A percentile compares a stretch with the other conserved stretches of the same genome.
phyloP scores from a whole-genome alignment of 2,113 vertebrate species.

The Rostratula benghalensis region DNA sequence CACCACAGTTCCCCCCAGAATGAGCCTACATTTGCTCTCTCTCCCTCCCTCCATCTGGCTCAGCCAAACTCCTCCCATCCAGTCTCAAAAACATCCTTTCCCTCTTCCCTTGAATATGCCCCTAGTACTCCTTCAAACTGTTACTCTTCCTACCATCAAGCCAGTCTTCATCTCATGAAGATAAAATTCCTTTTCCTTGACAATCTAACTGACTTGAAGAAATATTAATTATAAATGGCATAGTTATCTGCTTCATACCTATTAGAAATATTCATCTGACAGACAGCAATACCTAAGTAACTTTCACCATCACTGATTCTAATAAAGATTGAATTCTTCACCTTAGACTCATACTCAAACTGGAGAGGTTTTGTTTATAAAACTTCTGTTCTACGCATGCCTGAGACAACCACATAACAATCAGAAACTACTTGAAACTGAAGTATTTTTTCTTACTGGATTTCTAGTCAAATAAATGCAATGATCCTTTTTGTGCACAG shows the following conservation, averaged over 20 bases:
- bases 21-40: background rate
- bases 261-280: background rate
- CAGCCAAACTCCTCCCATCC: background rate
- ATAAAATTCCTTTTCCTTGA: background rate
- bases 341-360: background rate
- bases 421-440: background rate
- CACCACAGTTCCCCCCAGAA: accelerated
- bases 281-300: background rate
- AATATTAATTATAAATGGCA: background rate
- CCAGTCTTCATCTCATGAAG: background rate
- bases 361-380: background rate
- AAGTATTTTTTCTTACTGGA: background rate
- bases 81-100: background rate
- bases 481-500: background rate
- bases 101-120: background rate
- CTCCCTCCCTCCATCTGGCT: background rate
- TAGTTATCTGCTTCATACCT: background rate
- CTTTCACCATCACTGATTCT: background rate
- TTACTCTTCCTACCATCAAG: background rate
- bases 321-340: background rate
- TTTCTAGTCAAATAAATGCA: background rate
- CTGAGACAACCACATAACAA: background rate
- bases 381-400: background rate
- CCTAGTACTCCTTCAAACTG: background rate
- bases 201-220: background rate